A percentile compares a stretch with the other conserved stretches of the same genome.
phyloP scores from a whole-genome alignment of 2,888 invertebrate genomes.

The Odontocolon sp. region DNA sequence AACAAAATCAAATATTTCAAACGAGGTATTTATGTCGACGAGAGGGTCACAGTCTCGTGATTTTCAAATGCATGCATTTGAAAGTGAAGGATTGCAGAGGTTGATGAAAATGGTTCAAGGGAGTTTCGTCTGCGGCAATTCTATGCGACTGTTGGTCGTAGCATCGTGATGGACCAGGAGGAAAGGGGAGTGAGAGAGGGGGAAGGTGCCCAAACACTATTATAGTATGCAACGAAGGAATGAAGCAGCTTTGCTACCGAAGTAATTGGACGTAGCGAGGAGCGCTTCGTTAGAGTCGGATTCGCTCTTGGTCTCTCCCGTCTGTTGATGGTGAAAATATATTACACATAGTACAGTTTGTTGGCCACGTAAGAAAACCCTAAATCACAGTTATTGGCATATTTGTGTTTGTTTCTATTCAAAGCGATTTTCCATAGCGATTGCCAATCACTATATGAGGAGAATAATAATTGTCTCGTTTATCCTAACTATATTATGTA shows the following conservation, averaged over 20 bases:
- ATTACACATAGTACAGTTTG: too few species aligned
- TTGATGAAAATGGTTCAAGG: not conserved
- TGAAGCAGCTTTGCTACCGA: slow-evolving; percentile 24
- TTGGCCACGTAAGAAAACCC: too few species aligned
- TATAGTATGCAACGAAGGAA: slow-evolving; percentile 23
- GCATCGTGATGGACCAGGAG: too few species aligned
- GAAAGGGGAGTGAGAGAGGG: too few species aligned
- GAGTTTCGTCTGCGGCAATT: slow-evolving; percentile 16
- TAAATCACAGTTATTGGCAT: too few species aligned
- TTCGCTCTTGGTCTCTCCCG: slow-evolving; percentile 1
- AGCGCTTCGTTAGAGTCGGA: slow-evolving; percentile 29
- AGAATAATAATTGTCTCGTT: too few species aligned
- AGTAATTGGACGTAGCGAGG: slow-evolving; percentile 37
- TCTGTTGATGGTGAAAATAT: slow-evolving; percentile 3
- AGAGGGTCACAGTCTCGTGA: not conserved
- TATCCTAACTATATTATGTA: too few species aligned
- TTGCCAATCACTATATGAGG: too few species aligned
- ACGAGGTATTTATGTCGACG: not conserved
- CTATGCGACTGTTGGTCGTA: not conserved
- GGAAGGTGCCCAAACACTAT: too few species aligned
- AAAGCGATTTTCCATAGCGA: too few species aligned
- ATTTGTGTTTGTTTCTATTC: too few species aligned
- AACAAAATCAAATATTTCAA: not conserved
- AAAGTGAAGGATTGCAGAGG: not conserved
- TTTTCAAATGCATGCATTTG: not conserved